phyloP scores from a whole-genome alignment of 2,888 invertebrate genomes.

The Clusia tigrina region DNA sequence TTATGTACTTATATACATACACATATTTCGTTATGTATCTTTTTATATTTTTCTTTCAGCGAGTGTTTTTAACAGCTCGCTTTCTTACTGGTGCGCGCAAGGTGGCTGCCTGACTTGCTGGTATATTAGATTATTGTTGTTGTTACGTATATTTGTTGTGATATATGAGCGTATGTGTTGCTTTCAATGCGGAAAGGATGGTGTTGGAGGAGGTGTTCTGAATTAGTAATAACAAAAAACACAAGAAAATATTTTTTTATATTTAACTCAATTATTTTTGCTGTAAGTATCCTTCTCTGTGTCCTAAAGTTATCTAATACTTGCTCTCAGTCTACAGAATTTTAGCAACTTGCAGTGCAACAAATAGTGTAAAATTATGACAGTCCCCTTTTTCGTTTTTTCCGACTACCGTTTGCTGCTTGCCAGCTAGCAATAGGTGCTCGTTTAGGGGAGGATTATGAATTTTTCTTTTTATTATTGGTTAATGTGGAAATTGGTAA shows the following conservation, averaged over 20 bases:
- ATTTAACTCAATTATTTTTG: conserved; percentile 3
- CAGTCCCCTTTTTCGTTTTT: conserved; percentile 30
- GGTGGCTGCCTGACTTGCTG: conserved; percentile 43
- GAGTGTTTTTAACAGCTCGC: conserved; percentile 39
- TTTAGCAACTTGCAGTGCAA: background rate
- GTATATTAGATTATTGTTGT: conserved; percentile 17
- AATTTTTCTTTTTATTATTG: conserved; percentile 37
- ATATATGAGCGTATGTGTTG: conserved; percentile 30
- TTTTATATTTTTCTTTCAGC: conserved; percentile 17
- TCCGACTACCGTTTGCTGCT: conserved; percentile 13
- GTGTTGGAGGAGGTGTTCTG: conserved; percentile 12
- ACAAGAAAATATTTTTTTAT: background rate
- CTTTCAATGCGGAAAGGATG: conserved; percentile 30
- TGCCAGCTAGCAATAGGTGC: conserved; percentile 31
- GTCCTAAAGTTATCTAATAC: background rate
- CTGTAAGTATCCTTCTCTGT: conserved; percentile 11
- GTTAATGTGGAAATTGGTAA: conserved; percentile 26
- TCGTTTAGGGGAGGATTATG: conserved; percentile 39
- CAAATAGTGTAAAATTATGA: conserved; percentile 38
- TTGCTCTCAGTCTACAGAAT: background rate
- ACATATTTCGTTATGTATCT: conserved; percentile 35
- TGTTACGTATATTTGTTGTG: conserved; percentile 21
- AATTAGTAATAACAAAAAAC: conserved; percentile 4
- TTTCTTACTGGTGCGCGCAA: conserved; percentile 59
- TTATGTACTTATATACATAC: no score